Evolutionary conservation across 2,888 invertebrate species (phyloP), one percentile per base, ranked within the genome.

Genomic region (Polietes domitor): DNA sequence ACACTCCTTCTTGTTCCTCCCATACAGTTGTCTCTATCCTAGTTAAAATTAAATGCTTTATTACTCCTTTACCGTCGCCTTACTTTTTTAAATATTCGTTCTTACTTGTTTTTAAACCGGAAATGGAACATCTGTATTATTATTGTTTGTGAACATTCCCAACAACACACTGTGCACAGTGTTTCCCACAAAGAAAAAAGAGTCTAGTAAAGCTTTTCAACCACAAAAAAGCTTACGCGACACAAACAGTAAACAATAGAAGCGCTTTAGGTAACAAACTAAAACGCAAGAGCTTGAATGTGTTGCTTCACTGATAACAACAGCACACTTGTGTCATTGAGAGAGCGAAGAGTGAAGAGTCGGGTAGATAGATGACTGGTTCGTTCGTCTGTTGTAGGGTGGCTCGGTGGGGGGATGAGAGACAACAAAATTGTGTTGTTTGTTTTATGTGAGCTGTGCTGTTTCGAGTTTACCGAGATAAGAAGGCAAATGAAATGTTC

Each of bases 301-400:
- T 84, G 84, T 84, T 81, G 81, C 84, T 84, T 81, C 72, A 81
- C 81, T 81, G 84, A 84, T 84, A 81, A 84, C 75, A 84, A 83
- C n/a, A 68, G 76, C 65, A 79, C 75, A 37, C 58, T 71, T 81
- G 68, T 73, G 76, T 41, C 55, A 65, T 68, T 68, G 32, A 32
- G 9, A 72, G n/a, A 28, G 28, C 32, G 43, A 68, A 43, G 43
- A 41, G 12, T 9, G n/a, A n/a, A 53, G 50, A 53, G 50, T 12
- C 19, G 58, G 26, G 58, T 12, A 58, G 24, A 61, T 12, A 58
- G 24, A 61, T 10, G n/a, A n/a, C n/a, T n/a, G n/a, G 28, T 61
- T n/a, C n/a, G 15, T 47, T 47, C 3, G 47, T 47, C 15, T 28
- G 61, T 58, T 28, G 61, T 58, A 55, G 61, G 61, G 26, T 43